A percentile compares a stretch with the other conserved stretches of the same genome.
These are phyloP conservation scores for Eupithecia vulgata DNA, from an alignment of 2,888 invertebrate genomes.

Conservation along the genomic window DNA sequence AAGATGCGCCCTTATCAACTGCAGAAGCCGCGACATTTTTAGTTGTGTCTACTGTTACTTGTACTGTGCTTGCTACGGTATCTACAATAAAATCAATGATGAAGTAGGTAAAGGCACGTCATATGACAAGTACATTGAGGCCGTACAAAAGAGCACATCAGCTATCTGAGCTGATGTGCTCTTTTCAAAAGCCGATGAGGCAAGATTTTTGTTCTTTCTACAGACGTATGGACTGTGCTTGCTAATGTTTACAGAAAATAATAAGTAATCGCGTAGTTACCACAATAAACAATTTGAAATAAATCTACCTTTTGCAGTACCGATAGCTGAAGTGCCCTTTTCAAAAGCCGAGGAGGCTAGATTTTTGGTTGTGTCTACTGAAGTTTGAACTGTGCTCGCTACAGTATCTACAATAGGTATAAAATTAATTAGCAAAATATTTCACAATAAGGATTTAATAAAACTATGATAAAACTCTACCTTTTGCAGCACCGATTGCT, in stretches of 20 bases:
- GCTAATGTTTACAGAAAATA: conserved; percentile 55
- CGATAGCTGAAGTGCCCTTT: conserved; percentile 52
- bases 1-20: conserved; percentile 54
- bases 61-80: conserved; percentile 39
- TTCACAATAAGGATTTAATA: not conserved
- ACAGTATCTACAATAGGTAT: conserved; percentile 53
- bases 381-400: conserved; percentile 51
- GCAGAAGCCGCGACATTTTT: conserved; percentile 59
- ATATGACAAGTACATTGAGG: not conserved
- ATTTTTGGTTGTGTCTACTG: conserved; percentile 62
- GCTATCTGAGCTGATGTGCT: conserved; percentile 57
- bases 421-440: conserved; percentile 5
- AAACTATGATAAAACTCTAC: conserved; percentile 33
- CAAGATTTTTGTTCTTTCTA: conserved; percentile 63
- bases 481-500: conserved; percentile 31
- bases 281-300: not conserved
- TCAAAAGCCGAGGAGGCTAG: conserved; percentile 54
- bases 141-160: no score
- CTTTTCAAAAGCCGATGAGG: conserved; percentile 58
- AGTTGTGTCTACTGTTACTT: conserved; percentile 58
- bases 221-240: conserved; percentile 54
- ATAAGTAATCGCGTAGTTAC: not conserved
- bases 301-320: conserved; percentile 52
- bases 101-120: conserved; percentile 5
- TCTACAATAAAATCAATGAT: conserved; percentile 18